Base-by-base conservation (phyloP, 2,888 invertebrate genomes). In the Coleophora deauratella region DNA sequence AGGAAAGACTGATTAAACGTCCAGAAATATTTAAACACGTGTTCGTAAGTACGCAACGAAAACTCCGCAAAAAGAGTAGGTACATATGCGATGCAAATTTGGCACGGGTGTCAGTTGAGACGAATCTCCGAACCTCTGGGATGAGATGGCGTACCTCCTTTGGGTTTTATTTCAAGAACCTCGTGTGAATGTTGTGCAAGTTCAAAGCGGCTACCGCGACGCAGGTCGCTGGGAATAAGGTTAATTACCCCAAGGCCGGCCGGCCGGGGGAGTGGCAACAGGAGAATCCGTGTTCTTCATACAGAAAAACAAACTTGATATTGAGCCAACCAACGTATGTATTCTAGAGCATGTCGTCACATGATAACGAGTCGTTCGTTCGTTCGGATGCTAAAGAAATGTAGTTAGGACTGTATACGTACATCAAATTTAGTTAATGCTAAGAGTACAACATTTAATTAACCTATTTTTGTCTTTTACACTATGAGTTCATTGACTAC, bases 191-290 rank as follows among this genome's bases (percentile, higher is more conserved):
- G 69, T 80, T 74, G 80, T 67, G 71, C 84, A 81, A 81, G 84
- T 82, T 81, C 81, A 81, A 65, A 66, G 64, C 58, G 59, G 61
- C 72, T 62, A 69, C 62, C 54, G 57, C 62, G 55, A 54, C 60
- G 58, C 65, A 61, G 67, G 68, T 64, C 68, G 62, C 43, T 56
- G 53, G 48, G 66, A 74, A 73, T 76, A 75, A 75, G 78, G 78
- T 77, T 77, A 78, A 81, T 77, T 76, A 78, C 73, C 68, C 67
- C 75, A 76, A 81, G 76, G 81, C 66, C 77, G 69, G 55, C 76
- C 81, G 76, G 81, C 66, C 77, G 69, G 55, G 56, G 69, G 63
- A 65, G 54, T 55, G 71, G 64, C 64, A 67, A 63, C 51, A 52
- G 43, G 12, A 38, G 54, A 54, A 52, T 55, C 40, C 50, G 40